Evolutionary conservation across 2,888 invertebrate genomes (phyloP), one percentile per base, ranked within the genome.

Genomic region (Orthosia gracilis): DNA sequence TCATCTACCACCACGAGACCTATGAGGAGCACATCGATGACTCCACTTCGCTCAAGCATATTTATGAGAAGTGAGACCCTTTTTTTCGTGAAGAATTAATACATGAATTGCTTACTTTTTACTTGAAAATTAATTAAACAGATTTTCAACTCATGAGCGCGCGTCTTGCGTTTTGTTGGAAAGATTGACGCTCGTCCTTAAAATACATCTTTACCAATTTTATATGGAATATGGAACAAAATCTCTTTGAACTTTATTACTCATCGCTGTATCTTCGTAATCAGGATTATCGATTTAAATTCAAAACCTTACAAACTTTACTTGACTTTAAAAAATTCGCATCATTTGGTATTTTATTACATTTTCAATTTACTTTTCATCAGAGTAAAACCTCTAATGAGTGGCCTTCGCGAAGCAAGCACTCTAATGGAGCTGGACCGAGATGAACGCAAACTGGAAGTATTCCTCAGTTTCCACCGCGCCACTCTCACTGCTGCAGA

Each of bases 391-490:
- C 98, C 98, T 0, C 97, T 98, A 86, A 98, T 99, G 89, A 98
- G 98, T 50, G 97, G 97, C 9, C 97, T 98, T 11, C 98, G 98
- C 89, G 99, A 99, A 89, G 97, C 98, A 2, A 99, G 99, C 88
- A 98, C 99, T 0, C 96, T 99, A 18, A 96, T 99, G 87, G 99
- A 99, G 90, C 97, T 99, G 90, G 99, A 99, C 94, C 97, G 99
- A 70, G 99, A 99, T 94, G 99, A 99, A 89, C 98, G 99, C 65
- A 99, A 99, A 93, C 97, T 99, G 87, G 99, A 99, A 90, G 98
- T 99, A 73, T 99, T 99, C 93, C 96, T 99, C 47, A 97, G 98
- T 80, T 98, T 98, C 92, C 99, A 99, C 93, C 98, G 98, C 83
- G 97, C 98, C 17, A 98, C 98, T 87, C 97, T 99, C 78, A 97